Base-by-base conservation (phyloP, 2,888 invertebrate species). In the Lottia gigantea region DNA sequence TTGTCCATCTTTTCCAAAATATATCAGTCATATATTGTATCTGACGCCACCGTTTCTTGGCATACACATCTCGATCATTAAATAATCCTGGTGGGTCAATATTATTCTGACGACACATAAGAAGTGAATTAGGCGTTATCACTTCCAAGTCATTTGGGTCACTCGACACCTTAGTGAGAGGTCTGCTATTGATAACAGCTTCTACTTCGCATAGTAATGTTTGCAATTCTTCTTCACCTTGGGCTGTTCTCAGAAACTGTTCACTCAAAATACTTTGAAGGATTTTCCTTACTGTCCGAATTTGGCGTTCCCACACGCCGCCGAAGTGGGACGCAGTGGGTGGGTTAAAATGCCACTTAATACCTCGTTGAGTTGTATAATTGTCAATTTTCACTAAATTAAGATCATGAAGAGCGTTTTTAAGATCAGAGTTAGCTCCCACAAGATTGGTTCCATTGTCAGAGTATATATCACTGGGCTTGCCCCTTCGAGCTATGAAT, bases 131-230 rank as follows among this genome's bases (percentile, higher is more conserved):
- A 11, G 74, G 76, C 14, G 77, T 76, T 0, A 77, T 49, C 4
- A 74, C 69, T 62, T 72, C 70, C 19, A 69, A 49, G 65, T 75
- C 74, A 40, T 49, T 61, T 14, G 14, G 61, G 31, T 67, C 23
- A 70, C 74, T 69, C 7, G 73, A 66, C 8, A 26, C 55, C 4
- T n/a, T 55, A 2, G 78, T 75, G 11, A 75, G 69, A 16, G 76
- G 75, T 45, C 78, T 47, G 25, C 67, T 63, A 49, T 78, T 78
- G 14, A 78, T 15, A 7, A 77, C 71, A n/a, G 67, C 26, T 64
- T 75, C 75, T n/a, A 73, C 62, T 62, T 78, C 76, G 19, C 73
- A 74, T 55, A 78, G 45, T 4, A 78, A 62, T 19, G 78, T 78
- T 3, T 26, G 45, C 3, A 78, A 66, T 6, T 62, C 64, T 64